These are phyloP conservation scores for Aptenodytes patagonicus DNA, from an alignment of 2,113 vertebrate genomes.

Conservation along the genomic window DNA sequence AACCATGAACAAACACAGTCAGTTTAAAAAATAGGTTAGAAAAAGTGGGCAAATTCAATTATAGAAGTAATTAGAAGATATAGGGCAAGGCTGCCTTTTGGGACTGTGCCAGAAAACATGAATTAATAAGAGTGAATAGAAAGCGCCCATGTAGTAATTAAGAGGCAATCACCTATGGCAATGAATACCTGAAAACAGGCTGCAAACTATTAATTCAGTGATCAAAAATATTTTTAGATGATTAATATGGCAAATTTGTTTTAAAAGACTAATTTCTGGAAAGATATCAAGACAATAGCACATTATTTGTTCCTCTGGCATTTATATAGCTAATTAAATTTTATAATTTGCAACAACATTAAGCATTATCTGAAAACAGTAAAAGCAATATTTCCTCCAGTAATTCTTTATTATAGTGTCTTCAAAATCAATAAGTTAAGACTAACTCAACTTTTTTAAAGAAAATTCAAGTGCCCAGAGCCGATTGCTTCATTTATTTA, in stretches of 20 bases:
- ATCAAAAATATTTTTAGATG: slow-evolving; percentile 99
- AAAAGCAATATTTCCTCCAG: slow-evolving; percentile 73
- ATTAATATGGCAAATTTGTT: slow-evolving; percentile 99
- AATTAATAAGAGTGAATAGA: slow-evolving; percentile 98
- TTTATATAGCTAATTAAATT: slow-evolving; percentile 99
- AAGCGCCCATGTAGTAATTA: slow-evolving; percentile 97
- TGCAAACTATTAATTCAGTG: slow-evolving; percentile 98
- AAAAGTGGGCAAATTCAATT: slow-evolving; percentile 99
- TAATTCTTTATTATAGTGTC: slow-evolving; percentile 54
- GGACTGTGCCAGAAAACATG: slow-evolving; percentile 95
- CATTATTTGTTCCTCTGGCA: slow-evolving; percentile 92
- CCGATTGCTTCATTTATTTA: slow-evolving; percentile 38
- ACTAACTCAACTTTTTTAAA: slow-evolving; percentile 53
- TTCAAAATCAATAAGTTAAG: slow-evolving; percentile 75
- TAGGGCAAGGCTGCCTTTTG: slow-evolving; percentile 97
- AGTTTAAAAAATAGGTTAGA: slow-evolving; percentile 97
- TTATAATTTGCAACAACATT: slow-evolving; percentile 89
- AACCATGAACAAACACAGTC: slow-evolving; percentile 98
- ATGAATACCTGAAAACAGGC: slow-evolving; percentile 94
- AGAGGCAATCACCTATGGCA: slow-evolving; percentile 99
- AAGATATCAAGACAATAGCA: slow-evolving; percentile 99
- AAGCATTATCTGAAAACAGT: slow-evolving; percentile 82
- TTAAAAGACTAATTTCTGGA: slow-evolving; percentile 99
- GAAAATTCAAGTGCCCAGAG: slow-evolving; percentile 25
- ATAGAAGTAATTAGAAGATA: slow-evolving; percentile 99